phyloP scores from a whole-genome alignment of 1,140 invertebrate genomes.

The Aphelenchoides avenae region DNA sequence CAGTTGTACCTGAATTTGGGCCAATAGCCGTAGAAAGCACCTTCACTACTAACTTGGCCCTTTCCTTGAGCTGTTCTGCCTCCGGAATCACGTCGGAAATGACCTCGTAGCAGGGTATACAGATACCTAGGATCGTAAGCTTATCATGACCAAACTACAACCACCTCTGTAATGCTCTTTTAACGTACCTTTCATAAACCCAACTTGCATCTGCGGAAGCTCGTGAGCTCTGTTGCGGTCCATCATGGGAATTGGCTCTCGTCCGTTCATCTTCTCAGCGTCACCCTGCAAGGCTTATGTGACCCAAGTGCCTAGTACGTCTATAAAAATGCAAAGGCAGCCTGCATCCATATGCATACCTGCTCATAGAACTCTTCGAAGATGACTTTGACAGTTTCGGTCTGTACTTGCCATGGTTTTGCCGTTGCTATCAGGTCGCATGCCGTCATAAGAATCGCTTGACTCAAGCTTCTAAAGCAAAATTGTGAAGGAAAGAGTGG shows the following conservation, averaged over 20 bases:
- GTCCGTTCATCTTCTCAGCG: constrained; percentile 69
- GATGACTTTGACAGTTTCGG: constrained; percentile 74
- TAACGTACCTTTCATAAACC: constrained; percentile 40
- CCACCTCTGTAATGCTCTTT: too few relatives aligned
- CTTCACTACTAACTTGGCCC: constrained; percentile 63
- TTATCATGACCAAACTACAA: too few relatives aligned
- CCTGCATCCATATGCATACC: too few relatives aligned
- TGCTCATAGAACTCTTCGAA: constrained; percentile 82
- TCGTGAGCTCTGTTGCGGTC: constrained; percentile 71
- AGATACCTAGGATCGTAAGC: too few relatives aligned
- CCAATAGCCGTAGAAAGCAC: constrained; percentile 58
- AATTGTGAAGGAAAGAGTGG: neutral
- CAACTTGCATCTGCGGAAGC: constrained; percentile 63
- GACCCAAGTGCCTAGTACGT: too few relatives aligned
- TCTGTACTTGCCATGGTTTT: constrained; percentile 80
- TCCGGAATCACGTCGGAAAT: constrained; percentile 69
- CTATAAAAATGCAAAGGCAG: too few relatives aligned
- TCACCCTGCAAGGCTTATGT: constrained; percentile 67
- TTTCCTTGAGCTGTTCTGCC: constrained; percentile 69
- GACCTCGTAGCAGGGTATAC: constrained; percentile 74
- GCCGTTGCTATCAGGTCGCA: constrained; percentile 76
- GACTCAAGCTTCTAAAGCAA: constrained; percentile 64
- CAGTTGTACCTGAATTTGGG: constrained; percentile 48
- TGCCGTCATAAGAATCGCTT: constrained; percentile 75
- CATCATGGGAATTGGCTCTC: constrained; percentile 76